Conservation (phyloP, 2,113 vertebrate species). For the Mirounga angustirostris region DNA sequence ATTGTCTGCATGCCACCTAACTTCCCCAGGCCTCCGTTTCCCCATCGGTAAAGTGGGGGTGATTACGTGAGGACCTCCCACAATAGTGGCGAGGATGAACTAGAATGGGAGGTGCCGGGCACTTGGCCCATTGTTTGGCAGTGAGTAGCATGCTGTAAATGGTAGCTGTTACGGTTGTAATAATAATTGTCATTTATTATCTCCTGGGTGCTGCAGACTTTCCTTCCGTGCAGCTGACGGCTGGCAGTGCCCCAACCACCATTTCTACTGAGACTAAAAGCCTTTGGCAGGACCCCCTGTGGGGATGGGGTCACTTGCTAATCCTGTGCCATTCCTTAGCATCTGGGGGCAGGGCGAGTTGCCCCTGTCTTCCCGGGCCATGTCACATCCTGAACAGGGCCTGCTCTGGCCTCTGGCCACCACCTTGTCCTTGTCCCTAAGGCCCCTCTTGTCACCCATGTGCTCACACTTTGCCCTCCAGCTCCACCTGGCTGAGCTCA, state of each 20-base stretch:
- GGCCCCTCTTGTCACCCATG: background rate
- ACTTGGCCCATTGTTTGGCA: background rate
- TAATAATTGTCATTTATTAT: background rate
- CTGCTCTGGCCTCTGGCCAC: slow-evolving; percentile 12
- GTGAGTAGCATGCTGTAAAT: background rate
- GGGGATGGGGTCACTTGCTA: background rate
- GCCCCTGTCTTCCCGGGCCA: background rate
- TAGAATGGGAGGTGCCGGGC: background rate
- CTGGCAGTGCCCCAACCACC: background rate
- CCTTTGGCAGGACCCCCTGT: background rate
- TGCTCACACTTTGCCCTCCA: slow-evolving; percentile 51
- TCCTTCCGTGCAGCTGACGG: background rate
- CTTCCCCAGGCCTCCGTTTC: background rate
- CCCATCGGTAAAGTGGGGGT: background rate
- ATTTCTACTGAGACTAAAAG: background rate
- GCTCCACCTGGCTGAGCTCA: background rate
- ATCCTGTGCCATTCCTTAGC: background rate
- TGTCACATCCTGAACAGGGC: background rate
- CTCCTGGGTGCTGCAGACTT: background rate
- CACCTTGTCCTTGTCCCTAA: slow-evolving; percentile 36
- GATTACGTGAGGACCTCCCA: background rate
- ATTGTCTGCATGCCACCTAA: background rate
- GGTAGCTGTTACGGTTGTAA: background rate
- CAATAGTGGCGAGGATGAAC: background rate
- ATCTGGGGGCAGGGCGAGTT: background rate